Evolutionary conservation across 2,113 vertebrate species (phyloP).

Genomic region (Hydrochoerus hydrochaeris): DNA sequence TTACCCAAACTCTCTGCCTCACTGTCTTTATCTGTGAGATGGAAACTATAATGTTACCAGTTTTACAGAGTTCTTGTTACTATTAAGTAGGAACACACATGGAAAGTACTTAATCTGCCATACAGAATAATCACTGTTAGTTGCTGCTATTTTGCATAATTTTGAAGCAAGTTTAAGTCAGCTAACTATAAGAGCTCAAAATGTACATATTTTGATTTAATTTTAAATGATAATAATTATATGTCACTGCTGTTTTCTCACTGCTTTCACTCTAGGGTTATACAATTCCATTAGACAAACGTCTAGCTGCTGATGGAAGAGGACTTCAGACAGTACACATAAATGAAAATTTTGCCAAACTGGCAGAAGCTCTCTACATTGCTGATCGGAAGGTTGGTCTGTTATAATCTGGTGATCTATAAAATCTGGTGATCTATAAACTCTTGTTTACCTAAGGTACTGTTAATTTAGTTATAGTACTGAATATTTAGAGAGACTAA

Average conservation of each 20-base stretch:
- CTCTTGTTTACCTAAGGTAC: neutral
- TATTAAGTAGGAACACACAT: neutral
- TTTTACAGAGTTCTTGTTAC: neutral
- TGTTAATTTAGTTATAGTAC: neutral
- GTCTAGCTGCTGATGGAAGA: conserved; percentile 96
- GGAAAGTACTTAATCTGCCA: neutral
- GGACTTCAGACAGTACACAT: conserved; percentile 98
- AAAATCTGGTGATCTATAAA: conserved; percentile 24
- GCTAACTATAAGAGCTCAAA: neutral
- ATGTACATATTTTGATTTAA: neutral
- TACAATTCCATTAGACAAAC: conserved; percentile 98
- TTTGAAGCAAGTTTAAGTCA: neutral
- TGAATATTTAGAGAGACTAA: neutral
- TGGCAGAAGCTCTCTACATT: conserved; percentile 98
- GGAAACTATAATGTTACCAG: neutral
- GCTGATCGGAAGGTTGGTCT: conserved; percentile 96
- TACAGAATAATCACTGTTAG: neutral
- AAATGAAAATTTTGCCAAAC: conserved; percentile 98
- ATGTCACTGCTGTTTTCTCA: conserved; percentile 50
- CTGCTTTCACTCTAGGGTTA: conserved; percentile 91
- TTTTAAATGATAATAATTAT: neutral
- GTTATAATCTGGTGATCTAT: conserved; percentile 1
- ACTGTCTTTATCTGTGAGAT: neutral
- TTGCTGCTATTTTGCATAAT: neutral
- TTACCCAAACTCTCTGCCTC: neutral